These are phyloP conservation scores for Dendroctonus valens DNA, from an alignment of 1,140 invertebrate genomes.

Conservation along the genomic window DNA sequence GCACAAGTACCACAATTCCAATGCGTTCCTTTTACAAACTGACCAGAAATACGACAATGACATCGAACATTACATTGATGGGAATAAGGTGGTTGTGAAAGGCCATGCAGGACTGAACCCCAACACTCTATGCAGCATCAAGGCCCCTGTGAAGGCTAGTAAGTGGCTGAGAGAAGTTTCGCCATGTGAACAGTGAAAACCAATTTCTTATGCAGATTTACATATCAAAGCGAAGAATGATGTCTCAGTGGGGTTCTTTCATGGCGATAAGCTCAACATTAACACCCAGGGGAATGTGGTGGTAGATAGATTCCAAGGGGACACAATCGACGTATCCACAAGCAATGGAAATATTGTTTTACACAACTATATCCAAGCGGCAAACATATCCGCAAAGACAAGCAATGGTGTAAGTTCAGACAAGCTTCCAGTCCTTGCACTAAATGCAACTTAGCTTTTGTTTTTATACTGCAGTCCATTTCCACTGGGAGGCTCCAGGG, in stretches of 20 bases:
- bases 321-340: slow-evolving; percentile 31
- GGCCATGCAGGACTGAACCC: slow-evolving; percentile 8
- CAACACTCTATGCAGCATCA: slow-evolving; percentile 31
- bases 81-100: slow-evolving; percentile 29
- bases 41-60: slow-evolving; percentile 28
- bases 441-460: neutral
- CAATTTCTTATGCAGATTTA: slow-evolving; percentile 33
- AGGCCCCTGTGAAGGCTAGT: slow-evolving; percentile 44
- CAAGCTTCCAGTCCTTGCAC: neutral
- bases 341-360: slow-evolving; percentile 38
- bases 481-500: slow-evolving; percentile 36
- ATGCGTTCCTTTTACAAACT: slow-evolving; percentile 29
- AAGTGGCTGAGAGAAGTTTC: neutral
- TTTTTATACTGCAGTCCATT: slow-evolving; percentile 32
- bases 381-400: slow-evolving; percentile 27
- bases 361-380: slow-evolving; percentile 36
- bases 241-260: slow-evolving; percentile 36
- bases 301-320: slow-evolving; percentile 40
- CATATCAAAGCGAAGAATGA: slow-evolving; percentile 32
- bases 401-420: slow-evolving; percentile 34
- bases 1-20: slow-evolving; percentile 34
- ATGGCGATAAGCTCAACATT: slow-evolving; percentile 35
- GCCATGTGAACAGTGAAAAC: too few relatives aligned
- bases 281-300: slow-evolving; percentile 35
- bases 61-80: slow-evolving; percentile 31